These are phyloP conservation scores for Ochropacha duplaris DNA, from an alignment of 2,888 invertebrate species.

Conservation along the genomic window DNA sequence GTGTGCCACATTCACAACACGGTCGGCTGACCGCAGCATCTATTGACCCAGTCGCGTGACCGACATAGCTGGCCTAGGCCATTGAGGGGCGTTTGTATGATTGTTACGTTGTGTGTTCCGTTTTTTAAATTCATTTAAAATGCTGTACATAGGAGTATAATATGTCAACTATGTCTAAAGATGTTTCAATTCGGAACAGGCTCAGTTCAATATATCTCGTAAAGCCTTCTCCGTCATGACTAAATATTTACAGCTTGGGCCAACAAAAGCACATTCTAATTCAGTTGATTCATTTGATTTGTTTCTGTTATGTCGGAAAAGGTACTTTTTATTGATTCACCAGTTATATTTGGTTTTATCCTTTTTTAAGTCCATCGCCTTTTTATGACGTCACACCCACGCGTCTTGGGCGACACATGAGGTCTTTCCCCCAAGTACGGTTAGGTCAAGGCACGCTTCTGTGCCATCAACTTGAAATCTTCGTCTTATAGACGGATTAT, in stretches of 20 bases:
- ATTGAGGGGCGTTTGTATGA: conserved; percentile 9
- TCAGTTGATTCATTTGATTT: neutral
- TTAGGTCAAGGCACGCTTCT: conserved; percentile 29
- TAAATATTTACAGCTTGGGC: neutral
- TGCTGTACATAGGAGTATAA: neutral
- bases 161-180: neutral
- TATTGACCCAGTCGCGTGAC: conserved; percentile 46
- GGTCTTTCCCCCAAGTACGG: conserved; percentile 20
- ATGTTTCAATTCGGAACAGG: no score
- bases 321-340: neutral
- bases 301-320: neutral
- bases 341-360: neutral
- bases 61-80: conserved; percentile 24
- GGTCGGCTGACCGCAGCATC: conserved; percentile 56
- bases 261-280: neutral
- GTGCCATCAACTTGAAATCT: conserved; percentile 5
- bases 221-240: neutral
- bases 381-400: conserved; percentile 22
- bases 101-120: conserved; percentile 14
- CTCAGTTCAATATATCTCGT: no score
- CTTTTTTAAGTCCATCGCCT: conserved; percentile 10
- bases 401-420: conserved; percentile 24
- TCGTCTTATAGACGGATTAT: conserved; percentile 2
- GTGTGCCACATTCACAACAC: conserved; percentile 61
- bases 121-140: conserved; percentile 4